Evolutionary conservation across 2,888 invertebrate species (phyloP).

Genomic region (Conistra vaccinii): DNA sequence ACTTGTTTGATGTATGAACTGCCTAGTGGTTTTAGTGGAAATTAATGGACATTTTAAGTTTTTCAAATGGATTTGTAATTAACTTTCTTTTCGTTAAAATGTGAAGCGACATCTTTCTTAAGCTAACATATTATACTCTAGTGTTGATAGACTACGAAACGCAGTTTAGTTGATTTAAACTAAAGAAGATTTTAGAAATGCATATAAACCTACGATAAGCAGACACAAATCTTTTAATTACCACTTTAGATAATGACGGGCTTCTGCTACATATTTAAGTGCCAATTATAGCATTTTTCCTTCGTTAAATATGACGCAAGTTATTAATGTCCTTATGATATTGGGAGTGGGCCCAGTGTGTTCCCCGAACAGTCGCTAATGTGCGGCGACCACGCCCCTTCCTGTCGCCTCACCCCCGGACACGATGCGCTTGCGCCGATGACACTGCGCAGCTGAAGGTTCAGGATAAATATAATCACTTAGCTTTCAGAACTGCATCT

Average conservation of each 20-base stretch:
- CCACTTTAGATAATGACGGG: constrained; percentile 49
- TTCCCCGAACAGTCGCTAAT: constrained; percentile 82
- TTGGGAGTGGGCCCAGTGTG: constrained; percentile 70
- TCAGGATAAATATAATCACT: constrained; percentile 60
- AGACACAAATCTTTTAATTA: constrained; percentile 46
- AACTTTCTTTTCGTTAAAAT: constrained; percentile 43
- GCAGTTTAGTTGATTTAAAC: neutral
- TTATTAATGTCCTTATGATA: constrained; percentile 71
- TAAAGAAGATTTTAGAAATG: neutral
- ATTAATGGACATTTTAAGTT: constrained; percentile 62
- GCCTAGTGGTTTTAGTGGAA: constrained; percentile 55
- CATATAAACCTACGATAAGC: constrained; percentile 14
- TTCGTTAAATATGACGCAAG: constrained; percentile 64
- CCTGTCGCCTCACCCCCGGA: constrained; percentile 80
- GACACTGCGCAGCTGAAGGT: constrained; percentile 65
- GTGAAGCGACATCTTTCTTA: constrained; percentile 16
- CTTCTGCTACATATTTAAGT: constrained; percentile 58
- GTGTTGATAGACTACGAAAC: constrained; percentile 4
- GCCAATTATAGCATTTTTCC: constrained; percentile 68
- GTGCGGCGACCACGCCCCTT: constrained; percentile 83
- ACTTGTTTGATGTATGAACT: constrained; percentile 60
- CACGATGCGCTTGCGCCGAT: constrained; percentile 59
- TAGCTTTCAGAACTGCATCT: constrained; percentile 53
- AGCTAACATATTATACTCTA: constrained; percentile 18
- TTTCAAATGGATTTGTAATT: constrained; percentile 52